Percentiles rank a stretch among this genome's conserved stretches.
Conservation (phyloP, 2,888 invertebrate genomes). For the Dynastes grantii region DNA sequence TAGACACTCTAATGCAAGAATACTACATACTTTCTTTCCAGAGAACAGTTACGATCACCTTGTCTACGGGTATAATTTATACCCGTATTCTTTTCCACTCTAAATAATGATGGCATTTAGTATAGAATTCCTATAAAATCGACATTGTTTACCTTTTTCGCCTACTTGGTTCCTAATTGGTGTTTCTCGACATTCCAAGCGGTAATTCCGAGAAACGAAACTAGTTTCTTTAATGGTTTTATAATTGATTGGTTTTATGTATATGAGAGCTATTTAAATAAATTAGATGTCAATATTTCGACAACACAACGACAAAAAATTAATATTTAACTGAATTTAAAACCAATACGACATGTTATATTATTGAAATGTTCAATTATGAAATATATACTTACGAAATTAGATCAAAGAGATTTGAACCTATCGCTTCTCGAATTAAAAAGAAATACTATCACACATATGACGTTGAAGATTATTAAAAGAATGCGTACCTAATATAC, state of each 20-base stretch:
- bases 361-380: background rate
- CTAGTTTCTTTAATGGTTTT: slow-evolving; percentile 31
- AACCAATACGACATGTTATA: background rate
- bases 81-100: slow-evolving; percentile 14
- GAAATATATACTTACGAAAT: no score
- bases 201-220: slow-evolving; percentile 9
- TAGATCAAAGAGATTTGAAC: no score
- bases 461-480: background rate
- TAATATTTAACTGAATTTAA: background rate
- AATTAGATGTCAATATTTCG: background rate
- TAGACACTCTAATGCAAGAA: background rate
- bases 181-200: slow-evolving; percentile 20
- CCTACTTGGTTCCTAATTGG: slow-evolving; percentile 31
- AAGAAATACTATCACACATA: background rate
- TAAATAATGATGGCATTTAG: slow-evolving; percentile 5
- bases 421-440: background rate
- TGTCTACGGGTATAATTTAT: slow-evolving; percentile 7
- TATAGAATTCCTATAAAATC: slow-evolving; percentile 23
- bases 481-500: background rate
- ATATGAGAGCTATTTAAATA: slow-evolving; percentile 12
- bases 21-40: background rate
- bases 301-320: background rate
- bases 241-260: slow-evolving; percentile 33
- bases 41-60: background rate
- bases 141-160: slow-evolving; percentile 32